Evolutionary conservation across 2,113 vertebrate species (phyloP), one percentile per base, ranked within the genome.

Genomic region (Eubucco bourcierii): DNA sequence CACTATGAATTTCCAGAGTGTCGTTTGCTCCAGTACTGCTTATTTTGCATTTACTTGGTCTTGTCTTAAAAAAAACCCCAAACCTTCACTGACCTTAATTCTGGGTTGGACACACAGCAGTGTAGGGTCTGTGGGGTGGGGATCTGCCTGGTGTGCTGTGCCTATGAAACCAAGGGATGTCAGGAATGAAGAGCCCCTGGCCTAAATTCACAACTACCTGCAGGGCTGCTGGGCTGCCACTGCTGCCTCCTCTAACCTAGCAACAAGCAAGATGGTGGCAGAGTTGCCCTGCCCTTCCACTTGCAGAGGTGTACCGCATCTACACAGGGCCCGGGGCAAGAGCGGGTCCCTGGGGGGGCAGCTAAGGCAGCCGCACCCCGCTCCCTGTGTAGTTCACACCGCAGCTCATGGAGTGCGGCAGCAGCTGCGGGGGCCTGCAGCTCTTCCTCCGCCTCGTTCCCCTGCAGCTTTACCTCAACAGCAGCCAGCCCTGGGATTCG

Each of bases 391-490:
- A 47, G 37, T 20, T 39, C 12, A 1, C 41, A 1, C 46, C 7
- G 37, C 70, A 64, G n/a, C 34, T 67, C 8, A 0, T 4, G 1
- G 1, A 1, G 28, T 10, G 58, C 41, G 10, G 0, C 1, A 39
- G 53, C 53, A 25, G 59, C 72, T 20, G 27, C 0, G 0, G 39
- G 12, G 8, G 24, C 8, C 2, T 23, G 68, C 0, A 0, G 44
- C 18, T 64, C 58, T 46, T 75, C 41, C 44, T 80, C 11, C 4
- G 5, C 7, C 18, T 39, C 29, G 5, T 52, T 33, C 31, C 1
- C 3, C 61, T 21, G 46, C n/a, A 52, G 68, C 50, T 44, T 60
- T 11, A 9, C 16, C 2, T 41, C 59, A 75, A 55, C 50, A 74
- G 34, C 76, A 46, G 76, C 68, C 65, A 34, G 33, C 27, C 7